These are phyloP conservation scores for Philopotamus ludificatus DNA, from an alignment of 1,140 invertebrate species.

Conservation along the genomic window DNA sequence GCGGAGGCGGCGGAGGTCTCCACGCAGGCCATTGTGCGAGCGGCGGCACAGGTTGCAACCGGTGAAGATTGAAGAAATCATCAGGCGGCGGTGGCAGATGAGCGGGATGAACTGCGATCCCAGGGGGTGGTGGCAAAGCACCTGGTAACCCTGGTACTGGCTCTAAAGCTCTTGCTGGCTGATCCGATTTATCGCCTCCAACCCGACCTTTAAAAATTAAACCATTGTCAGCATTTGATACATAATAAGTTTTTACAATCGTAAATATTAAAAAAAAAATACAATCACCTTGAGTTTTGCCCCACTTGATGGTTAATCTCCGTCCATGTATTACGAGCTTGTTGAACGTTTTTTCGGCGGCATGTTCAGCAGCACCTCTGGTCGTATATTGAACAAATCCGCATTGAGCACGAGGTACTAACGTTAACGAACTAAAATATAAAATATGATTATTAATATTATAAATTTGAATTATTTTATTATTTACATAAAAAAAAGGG, in stretches of 20 bases:
- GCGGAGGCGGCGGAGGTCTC: conserved; percentile 56
- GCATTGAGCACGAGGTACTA: conserved; percentile 93
- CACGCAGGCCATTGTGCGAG: conserved; percentile 49
- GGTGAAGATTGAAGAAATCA: conserved; percentile 79
- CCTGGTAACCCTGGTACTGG: conserved; percentile 85
- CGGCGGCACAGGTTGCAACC: conserved; percentile 56
- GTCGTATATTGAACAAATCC: conserved; percentile 97
- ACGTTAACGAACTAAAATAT: conserved; percentile 68
- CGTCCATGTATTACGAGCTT: conserved; percentile 86
- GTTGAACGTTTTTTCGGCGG: conserved; percentile 95
- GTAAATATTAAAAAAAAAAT: too few relatives aligned
- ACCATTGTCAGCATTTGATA: background rate
- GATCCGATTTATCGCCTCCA: conserved; percentile 53
- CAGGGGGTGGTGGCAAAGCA: conserved; percentile 75
- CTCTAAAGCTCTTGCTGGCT: conserved; percentile 62
- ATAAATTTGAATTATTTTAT: background rate
- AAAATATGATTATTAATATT: background rate
- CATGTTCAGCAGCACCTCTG: conserved; percentile 83
- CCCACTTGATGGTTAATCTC: conserved; percentile 95
- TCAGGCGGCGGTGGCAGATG: conserved; percentile 73
- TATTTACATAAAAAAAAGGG: background rate
- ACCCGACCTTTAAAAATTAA: conserved; percentile 46
- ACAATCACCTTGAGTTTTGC: conserved; percentile 81
- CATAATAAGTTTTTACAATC: conserved; percentile 8
- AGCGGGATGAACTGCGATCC: conserved; percentile 52